Evolutionary conservation across 2,888 invertebrate species (phyloP).

Genomic region (Platycheirus rosarum): DNA sequence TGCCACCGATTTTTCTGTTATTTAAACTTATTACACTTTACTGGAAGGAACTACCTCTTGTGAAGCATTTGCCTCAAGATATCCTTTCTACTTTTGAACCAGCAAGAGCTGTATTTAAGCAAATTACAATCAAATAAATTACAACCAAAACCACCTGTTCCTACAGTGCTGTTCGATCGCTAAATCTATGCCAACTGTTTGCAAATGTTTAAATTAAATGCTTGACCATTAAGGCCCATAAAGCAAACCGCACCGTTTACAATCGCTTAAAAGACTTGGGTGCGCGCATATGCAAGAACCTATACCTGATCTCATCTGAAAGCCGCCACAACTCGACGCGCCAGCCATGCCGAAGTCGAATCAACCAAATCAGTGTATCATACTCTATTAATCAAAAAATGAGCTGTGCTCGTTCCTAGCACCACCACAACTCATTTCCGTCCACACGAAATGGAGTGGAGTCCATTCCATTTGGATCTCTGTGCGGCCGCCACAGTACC

Average conservation of each 20-base stretch:
- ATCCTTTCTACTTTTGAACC: not conserved
- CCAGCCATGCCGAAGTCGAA: slow-evolving; percentile 9
- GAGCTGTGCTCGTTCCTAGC: slow-evolving; percentile 30
- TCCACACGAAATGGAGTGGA: slow-evolving; percentile 40
- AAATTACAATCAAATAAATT: slow-evolving; percentile 65
- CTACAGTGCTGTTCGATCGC: slow-evolving; percentile 26
- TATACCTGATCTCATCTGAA: slow-evolving; percentile 23
- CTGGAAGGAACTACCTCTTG: too few species aligned
- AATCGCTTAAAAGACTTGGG: slow-evolving; percentile 26
- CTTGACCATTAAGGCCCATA: slow-evolving; percentile 63
- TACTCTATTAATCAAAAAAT: slow-evolving; percentile 67
- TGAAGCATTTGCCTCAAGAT: too few species aligned
- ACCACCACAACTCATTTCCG: slow-evolving; percentile 64
- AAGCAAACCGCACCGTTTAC: slow-evolving; percentile 64
- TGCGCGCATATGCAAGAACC: slow-evolving; percentile 24
- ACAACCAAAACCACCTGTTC: slow-evolving; percentile 61
- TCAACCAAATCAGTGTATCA: slow-evolving; percentile 60
- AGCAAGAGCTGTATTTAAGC: slow-evolving; percentile 50
- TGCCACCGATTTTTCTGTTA: too few species aligned
- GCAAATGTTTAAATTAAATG: slow-evolving; percentile 63
- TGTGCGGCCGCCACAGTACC: slow-evolving; percentile 19
- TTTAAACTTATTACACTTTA: too few species aligned
- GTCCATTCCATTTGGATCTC: slow-evolving; percentile 44
- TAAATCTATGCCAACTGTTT: slow-evolving; percentile 61
- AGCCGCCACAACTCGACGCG: slow-evolving; percentile 3